phyloP scores from a whole-genome alignment of 1,140 invertebrate genomes.

The Potamilus streckersoni region DNA sequence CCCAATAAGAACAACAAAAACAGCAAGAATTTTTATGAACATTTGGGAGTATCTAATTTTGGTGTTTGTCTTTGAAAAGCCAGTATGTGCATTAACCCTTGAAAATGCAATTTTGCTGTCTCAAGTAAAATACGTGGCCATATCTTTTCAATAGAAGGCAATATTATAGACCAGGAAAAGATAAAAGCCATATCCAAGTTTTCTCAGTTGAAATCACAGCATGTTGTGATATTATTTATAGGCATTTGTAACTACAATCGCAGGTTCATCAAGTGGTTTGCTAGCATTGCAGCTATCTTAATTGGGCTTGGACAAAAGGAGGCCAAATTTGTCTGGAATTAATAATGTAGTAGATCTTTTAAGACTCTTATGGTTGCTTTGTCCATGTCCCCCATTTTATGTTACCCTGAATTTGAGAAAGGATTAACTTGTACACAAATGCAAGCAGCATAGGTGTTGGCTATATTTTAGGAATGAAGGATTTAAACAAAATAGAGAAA shows the following conservation, averaged over 20 bases:
- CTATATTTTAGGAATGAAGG: no score
- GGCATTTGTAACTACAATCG: conserved; percentile 17
- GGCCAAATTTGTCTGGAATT: background rate
- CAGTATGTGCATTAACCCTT: conserved; percentile 35
- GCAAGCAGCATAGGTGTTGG: no score
- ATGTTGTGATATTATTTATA: background rate
- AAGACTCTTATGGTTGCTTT: background rate
- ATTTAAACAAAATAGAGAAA: conserved; percentile 19
- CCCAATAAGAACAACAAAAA: no score
- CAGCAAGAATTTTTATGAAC: conserved; percentile 1
- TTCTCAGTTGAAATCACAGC: background rate
- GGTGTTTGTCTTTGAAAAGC: conserved; percentile 34
- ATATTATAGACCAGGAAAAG: conserved; percentile 13
- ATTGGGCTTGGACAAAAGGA: conserved; percentile 12
- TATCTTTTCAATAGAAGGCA: conserved; percentile 28
- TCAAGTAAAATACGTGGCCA: conserved; percentile 40
- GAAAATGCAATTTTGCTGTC: conserved; percentile 2
- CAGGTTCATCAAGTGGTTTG: conserved; percentile 18
- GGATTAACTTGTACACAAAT: no score
- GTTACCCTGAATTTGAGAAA: conserved; percentile 15
- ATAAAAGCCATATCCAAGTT: background rate
- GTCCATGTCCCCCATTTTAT: conserved; percentile 16
- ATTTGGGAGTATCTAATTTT: conserved; percentile 30
- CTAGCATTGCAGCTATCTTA: conserved; percentile 24
- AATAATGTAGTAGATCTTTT: conserved; percentile 1